Evolutionary conservation across 1,140 invertebrate genomes (phyloP), one percentile per base, ranked within the genome.

Genomic region (Plodia interpunctella): DNA sequence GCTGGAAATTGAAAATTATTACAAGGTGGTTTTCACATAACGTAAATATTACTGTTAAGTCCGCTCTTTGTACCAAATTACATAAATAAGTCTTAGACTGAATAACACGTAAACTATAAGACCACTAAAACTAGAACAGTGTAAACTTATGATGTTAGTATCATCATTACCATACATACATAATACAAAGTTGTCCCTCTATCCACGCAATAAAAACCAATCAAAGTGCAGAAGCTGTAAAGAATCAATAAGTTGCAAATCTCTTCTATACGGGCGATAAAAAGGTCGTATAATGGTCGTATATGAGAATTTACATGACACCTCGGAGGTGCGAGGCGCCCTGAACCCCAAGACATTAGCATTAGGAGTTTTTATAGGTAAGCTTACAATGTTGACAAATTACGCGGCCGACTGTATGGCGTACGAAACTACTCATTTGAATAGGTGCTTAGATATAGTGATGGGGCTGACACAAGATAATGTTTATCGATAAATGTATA

Each of bases 381-480:
- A 20, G 35, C 57, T 50, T 59, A 55, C 56, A 59, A 55, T 55
- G 56, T 55, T 54, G 62, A 63, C 62, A 59, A 63, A 63, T 63
- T 59, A 52, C 66, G 59, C 69, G 62, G 56, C 61, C 59, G 66
- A 70, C 69, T 76, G 74, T 74, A 83, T 76, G 76, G 51, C 49
- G 49, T 76, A 66, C 56, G 71, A 79, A 80, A 83, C 74, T 76
- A 78, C 76, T 76, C 71, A 80, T 80, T 77, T 83, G 74, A 83
- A 80, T 80, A 75, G 38, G 38, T 62, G 51, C 21, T 15, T 53
- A 25, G 51, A 55, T 21, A 15, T 70, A 80, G 79, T 68, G 68
- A 72, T 63, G 76, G 57, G 49, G n/a, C n/a, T n/a, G n/a, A n/a
- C 10, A 5, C n/a, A 9, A 9, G 30, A 32, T 25, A 25, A 25